Percentiles rank a stretch among this genome's conserved stretches.
Evolutionary conservation across 2,888 invertebrate species (phyloP).

Genomic region (Metacarcinus magister): DNA sequence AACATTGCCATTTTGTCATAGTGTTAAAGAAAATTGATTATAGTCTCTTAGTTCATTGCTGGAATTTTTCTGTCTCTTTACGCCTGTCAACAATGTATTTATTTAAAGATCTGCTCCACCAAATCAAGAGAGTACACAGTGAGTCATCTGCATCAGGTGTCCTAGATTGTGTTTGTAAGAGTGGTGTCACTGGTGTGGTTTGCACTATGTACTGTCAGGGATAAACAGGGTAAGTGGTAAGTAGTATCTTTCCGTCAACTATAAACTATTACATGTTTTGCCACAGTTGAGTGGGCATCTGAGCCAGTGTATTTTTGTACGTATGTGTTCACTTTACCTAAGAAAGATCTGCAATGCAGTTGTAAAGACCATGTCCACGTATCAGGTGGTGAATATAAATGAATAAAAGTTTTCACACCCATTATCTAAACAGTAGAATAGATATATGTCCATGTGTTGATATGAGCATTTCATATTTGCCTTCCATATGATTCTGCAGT

Average conservation of each 20-base stretch:
- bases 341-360: background rate
- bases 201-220: background rate
- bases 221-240: background rate
- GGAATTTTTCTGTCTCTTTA: background rate
- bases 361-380: constrained; percentile 4
- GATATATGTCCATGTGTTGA: background rate
- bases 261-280: background rate
- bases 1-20: background rate
- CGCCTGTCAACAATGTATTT: background rate
- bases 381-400: background rate
- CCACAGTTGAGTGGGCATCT: background rate
- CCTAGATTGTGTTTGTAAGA: background rate
- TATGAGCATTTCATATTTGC: constrained; percentile 10
- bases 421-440: background rate
- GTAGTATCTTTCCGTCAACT: background rate
- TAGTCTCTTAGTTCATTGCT: background rate
- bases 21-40: background rate
- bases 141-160: background rate
- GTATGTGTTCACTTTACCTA: background rate
- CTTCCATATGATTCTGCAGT: background rate
- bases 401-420: background rate
- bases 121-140: background rate
- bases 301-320: constrained; percentile 19
- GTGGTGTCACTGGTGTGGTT: background rate
- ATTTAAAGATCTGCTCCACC: background rate